Base-by-base conservation (phyloP, 92 coral and sea anemone genomes). In the Zoanthus sansibaricus region DNA sequence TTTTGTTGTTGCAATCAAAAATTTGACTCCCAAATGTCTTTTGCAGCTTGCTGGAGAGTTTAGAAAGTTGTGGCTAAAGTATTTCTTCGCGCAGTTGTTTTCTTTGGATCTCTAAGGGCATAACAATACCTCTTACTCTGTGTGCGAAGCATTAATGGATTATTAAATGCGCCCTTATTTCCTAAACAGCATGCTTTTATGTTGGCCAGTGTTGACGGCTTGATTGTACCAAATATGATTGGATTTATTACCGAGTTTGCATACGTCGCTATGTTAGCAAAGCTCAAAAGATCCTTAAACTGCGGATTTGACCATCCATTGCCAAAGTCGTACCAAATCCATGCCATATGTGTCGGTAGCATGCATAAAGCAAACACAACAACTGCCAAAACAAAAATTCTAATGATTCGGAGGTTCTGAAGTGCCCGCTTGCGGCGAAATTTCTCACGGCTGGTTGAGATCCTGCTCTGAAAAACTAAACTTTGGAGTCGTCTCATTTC, bases 321-420 rank as follows among this genome's bases (percentile, higher is more conserved):
- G 25, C 71, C 71, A 64, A 79, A 79, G 47, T 79, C 84, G 18
- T 79, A 74, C 84, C 84, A 79, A 61, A 79, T 79, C 84, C 84
- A 79, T 32, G 84, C 84, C 84, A 79, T 62, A 15, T 79, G 84
- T 6, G 72, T 79, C 33, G 84, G 84, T 11, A 79, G 9, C 84
- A 79, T 62, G 46, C 84, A 79, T 42, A 79, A 47, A 21, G 73
- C 84, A 17, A 79, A 79, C 45, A 3, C 84, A 3, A 79, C 72
- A 44, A 79, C 84, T 9, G 84, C 84, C 2, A 68, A 30, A n/a
- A 79, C 84, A 67, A 79, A 79, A 11, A 79, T 62, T 79, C 59
- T 62, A 2, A 79, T 67, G 20, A 79, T 51, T 55, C 59, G 84
- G 73, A 79, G 51, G 37, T 79, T 79, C 52, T 79, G 84, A 44